Evolutionary conservation across 2,113 vertebrate species (phyloP).

Genomic region (Xyrauchen texanus): DNA sequence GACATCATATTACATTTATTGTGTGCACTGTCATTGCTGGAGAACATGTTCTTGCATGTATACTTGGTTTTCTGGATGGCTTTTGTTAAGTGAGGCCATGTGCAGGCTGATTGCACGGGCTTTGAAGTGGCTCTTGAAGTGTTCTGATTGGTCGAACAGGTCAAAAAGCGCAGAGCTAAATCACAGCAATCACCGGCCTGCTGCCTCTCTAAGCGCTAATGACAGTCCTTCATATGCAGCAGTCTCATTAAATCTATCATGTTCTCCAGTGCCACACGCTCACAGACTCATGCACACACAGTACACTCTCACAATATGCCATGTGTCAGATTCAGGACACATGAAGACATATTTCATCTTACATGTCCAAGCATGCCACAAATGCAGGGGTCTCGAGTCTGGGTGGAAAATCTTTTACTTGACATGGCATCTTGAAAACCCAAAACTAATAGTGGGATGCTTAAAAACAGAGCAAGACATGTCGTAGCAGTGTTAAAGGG

Average conservation of each 20-base stretch:
- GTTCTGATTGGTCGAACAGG: slow-evolving; percentile 71
- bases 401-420: no score
- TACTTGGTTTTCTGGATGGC: slow-evolving; percentile 6
- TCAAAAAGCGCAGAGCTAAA: slow-evolving; percentile 68
- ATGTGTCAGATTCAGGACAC: slow-evolving; percentile 3
- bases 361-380: background rate
- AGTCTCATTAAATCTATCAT: slow-evolving; percentile 69
- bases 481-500: no score
- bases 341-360: background rate
- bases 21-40: background rate
- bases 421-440: no score
- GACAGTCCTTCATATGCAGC: slow-evolving; percentile 75
- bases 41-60: background rate
- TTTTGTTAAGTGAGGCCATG: slow-evolving; percentile 28
- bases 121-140: slow-evolving; percentile 60
- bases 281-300: background rate
- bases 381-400: no score
- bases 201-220: slow-evolving; percentile 71
- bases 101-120: slow-evolving; percentile 65
- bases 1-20: background rate
- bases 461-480: no score
- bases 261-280: slow-evolving; percentile 38
- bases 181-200: slow-evolving; percentile 75
- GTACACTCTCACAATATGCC: slow-evolving; percentile 5
- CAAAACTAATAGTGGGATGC: no score